Evolutionary conservation across 2,888 invertebrate genomes (phyloP).

Genomic region (Parascotia fuliginaria): DNA sequence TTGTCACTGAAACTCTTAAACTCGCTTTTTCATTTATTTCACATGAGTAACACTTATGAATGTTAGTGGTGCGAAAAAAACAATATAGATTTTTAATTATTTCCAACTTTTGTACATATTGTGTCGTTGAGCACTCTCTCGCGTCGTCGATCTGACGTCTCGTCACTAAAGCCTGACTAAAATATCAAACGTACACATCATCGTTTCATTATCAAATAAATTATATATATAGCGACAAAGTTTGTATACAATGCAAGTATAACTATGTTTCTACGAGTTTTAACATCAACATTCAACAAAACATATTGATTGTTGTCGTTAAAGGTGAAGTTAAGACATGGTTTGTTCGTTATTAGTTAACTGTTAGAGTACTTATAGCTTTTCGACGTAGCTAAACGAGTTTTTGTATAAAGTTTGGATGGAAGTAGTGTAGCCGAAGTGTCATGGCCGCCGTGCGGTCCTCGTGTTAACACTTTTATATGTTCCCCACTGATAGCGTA

Average conservation of each 20-base stretch:
- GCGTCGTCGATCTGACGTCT: constrained; percentile 43
- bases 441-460: constrained; percentile 50
- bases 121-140: constrained; percentile 19
- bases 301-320: not conserved
- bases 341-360: constrained; percentile 62
- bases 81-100: no score
- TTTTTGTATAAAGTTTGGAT: constrained; percentile 61
- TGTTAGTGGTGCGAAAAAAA: no score
- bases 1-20: no score
- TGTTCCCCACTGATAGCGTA: constrained; percentile 38
- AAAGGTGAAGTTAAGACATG: constrained; percentile 27
- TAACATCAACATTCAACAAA: constrained; percentile 1
- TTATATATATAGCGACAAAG: constrained; percentile 52
- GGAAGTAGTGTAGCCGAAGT: constrained; percentile 42
- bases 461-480: constrained; percentile 34
- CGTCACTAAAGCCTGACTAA: constrained; percentile 51
- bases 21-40: no score
- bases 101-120: no score
- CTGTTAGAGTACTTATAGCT: constrained; percentile 73
- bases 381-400: constrained; percentile 66
- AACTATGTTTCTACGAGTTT: constrained; percentile 12
- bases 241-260: constrained; percentile 51
- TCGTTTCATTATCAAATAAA: constrained; percentile 67
- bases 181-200: constrained; percentile 81
- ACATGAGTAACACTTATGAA: no score